Base-by-base conservation (phyloP, 2,888 invertebrate species). In the Athetis lepigone region DNA sequence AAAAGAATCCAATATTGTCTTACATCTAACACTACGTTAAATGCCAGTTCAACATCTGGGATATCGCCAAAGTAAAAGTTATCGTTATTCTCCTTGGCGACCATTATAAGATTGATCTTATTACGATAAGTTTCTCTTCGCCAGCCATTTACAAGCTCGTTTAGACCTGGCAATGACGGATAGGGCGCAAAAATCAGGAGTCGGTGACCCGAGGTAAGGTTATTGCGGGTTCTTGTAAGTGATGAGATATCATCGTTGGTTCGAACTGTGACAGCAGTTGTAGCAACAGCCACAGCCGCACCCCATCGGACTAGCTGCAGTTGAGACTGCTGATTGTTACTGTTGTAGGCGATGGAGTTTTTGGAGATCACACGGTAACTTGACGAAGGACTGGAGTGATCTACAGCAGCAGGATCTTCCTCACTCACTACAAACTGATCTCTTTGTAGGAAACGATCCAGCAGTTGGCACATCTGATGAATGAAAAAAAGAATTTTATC, bases 101-200 rank as follows among this genome's bases (percentile, higher is more conserved):
- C 40, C 72, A 80, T 71, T 1, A 84, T 47, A 0, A 85, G 33
- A 27, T 67, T 43, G 4, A 85, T 61, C 19, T 71, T 70, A 42
- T 80, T 85, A n/a, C 58, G 56, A 23, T 46, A 59, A 4, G 56
- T 5, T 43, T 81, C 78, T 47, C 54, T 77, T 39, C 81, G 74
- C 86, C 86, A 85, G 21, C 56, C 25, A 5, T 50, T 73, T 6
- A 86, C 62, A 7, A 85, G 66, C 18, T 78, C 66, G 18, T 71
- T 81, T 8, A 85, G 73, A 3, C 81, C 80, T 13, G 63, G 13
- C 3, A 78, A 65, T 7, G 79, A 39, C 13, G 84, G 85, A 18
- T 84, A 77, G 9, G 72, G 50, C 1, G 85, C 33, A 25, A 85
- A 37, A 13, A 85, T 60, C 1, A 80, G 52, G 2, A 85, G 76